These are phyloP conservation scores for Anguilla pacifica DNA, from an alignment of 2,797 vertebrate species.

Conservation along the genomic window DNA sequence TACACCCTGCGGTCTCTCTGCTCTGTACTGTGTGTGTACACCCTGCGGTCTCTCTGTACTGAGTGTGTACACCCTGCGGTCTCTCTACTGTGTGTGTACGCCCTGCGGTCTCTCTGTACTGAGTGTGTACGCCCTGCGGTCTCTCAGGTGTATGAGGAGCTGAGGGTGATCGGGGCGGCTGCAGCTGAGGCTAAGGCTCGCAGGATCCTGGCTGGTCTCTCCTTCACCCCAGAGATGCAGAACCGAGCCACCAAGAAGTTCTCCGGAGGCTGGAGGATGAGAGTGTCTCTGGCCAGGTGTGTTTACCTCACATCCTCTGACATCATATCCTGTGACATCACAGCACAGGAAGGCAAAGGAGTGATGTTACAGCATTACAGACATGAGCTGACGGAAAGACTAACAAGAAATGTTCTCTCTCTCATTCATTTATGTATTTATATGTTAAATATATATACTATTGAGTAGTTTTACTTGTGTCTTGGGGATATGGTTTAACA, in stretches of 20 bases:
- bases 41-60: background rate
- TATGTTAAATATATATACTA: no score
- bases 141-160: constrained; percentile 85
- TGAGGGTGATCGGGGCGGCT: constrained; percentile 82
- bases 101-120: background rate
- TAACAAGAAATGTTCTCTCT: background rate
- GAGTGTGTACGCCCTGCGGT: background rate
- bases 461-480: no score
- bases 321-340: background rate
- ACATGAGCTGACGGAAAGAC: background rate
- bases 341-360: background rate
- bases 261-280: constrained; percentile 93
- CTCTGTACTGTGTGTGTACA: background rate
- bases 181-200: constrained; percentile 88
- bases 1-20: background rate
- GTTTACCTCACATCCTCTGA: background rate
- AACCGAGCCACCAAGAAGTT: constrained; percentile 89
- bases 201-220: constrained; percentile 87
- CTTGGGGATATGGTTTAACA: no score
- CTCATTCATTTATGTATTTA: no score
- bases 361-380: no score
- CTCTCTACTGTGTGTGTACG: background rate
- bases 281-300: constrained; percentile 90
- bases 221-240: constrained; percentile 91
- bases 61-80: background rate